Conservation (phyloP, 2,888 invertebrate species). For the Xestia xanthographa region DNA sequence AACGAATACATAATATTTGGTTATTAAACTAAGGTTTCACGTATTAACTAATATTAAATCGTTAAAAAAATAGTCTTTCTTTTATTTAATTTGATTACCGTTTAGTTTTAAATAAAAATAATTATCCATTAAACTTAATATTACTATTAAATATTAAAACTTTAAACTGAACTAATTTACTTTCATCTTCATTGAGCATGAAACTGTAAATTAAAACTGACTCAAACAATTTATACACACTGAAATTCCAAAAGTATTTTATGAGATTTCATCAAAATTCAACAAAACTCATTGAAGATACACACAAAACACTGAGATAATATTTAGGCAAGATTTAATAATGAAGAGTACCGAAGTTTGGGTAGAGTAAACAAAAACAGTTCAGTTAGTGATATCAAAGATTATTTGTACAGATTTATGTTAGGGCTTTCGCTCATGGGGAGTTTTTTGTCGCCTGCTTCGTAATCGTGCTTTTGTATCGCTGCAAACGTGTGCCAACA, state of each 20-base stretch:
- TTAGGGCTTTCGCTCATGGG: not conserved
- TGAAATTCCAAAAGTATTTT: slow-evolving; percentile 52
- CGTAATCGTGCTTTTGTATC: not conserved
- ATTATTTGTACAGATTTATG: slow-evolving; percentile 70
- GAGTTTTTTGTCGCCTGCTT: not conserved
- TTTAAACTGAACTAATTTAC: slow-evolving; percentile 7
- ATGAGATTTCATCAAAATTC: slow-evolving; percentile 55
- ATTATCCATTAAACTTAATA: not conserved
- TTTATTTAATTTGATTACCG: not conserved
- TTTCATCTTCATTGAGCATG: slow-evolving; percentile 8
- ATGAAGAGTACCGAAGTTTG: slow-evolving; percentile 67
- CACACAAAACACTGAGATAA: slow-evolving; percentile 68
- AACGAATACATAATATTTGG: not conserved
- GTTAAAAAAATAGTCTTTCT: not conserved
- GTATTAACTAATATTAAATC: not conserved
- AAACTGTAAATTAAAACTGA: slow-evolving; percentile 27
- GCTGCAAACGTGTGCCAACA: no score
- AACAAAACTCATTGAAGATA: slow-evolving; percentile 61
- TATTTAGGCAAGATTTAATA: slow-evolving; percentile 71
- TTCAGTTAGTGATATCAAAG: slow-evolving; percentile 69
- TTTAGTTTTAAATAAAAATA: not conserved
- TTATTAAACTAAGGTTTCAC: not conserved
- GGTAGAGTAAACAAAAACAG: slow-evolving; percentile 71
- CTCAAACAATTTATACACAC: slow-evolving; percentile 44
- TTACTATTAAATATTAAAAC: not conserved